A percentile compares a stretch with the other conserved stretches of the same genome.
phyloP scores from a whole-genome alignment of 2,888 invertebrate genomes.

The Ormyrus nitidulus region DNA sequence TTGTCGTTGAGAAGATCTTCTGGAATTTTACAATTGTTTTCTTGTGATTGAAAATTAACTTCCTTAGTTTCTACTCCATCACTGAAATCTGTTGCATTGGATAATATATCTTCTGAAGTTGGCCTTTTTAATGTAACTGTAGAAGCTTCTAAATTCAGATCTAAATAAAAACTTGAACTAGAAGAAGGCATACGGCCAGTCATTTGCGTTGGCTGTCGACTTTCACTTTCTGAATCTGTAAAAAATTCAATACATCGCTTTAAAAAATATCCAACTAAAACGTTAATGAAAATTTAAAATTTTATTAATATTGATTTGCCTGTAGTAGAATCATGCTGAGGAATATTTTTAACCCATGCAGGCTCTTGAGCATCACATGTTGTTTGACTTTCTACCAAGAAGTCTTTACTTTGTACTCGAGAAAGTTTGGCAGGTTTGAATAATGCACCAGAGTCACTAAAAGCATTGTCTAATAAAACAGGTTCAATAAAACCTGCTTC shows the following conservation, averaged over 20 bases:
- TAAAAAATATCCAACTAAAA: too few species aligned
- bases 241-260: neutral
- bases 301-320: conserved; percentile 62
- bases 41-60: conserved; percentile 63
- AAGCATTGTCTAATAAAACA: conserved; percentile 73
- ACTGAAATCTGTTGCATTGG: conserved; percentile 61
- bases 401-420: conserved; percentile 69
- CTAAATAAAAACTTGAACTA: conserved; percentile 80
- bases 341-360: conserved; percentile 80
- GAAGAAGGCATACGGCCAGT: conserved; percentile 74
- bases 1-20: conserved; percentile 72
- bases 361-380: conserved; percentile 79
- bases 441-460: conserved; percentile 76
- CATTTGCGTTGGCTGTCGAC: conserved; percentile 63
- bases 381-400: conserved; percentile 74
- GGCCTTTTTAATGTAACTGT: conserved; percentile 79
- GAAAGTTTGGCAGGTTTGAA: conserved; percentile 75
- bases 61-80: conserved; percentile 67
- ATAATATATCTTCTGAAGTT: conserved; percentile 70
- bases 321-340: conserved; percentile 75
- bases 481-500: conserved; percentile 86
- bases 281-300: too few species aligned
- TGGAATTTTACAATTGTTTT: conserved; percentile 68
- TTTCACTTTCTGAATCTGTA: conserved; percentile 73
- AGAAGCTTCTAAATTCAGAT: conserved; percentile 81